Conservation (phyloP, 2,113 vertebrate genomes). For the Axis porcinus region DNA sequence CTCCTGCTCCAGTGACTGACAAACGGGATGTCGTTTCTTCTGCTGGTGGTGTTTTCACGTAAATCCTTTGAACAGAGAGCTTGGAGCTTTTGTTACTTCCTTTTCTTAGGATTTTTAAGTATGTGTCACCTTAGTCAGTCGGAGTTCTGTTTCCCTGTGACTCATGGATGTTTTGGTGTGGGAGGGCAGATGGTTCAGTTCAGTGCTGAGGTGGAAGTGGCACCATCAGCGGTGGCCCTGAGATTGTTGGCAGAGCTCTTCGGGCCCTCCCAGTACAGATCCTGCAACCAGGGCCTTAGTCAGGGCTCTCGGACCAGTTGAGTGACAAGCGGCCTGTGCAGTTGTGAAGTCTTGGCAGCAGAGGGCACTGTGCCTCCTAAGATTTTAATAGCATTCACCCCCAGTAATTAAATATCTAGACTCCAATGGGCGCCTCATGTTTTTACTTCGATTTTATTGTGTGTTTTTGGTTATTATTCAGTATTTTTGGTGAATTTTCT, state of each 20-base stretch:
- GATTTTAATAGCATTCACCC: neutral
- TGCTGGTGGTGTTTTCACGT: neutral
- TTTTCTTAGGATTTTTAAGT: neutral
- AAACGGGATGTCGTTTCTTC: neutral
- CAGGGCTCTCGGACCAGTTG: fast-evolving
- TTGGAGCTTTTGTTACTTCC: neutral
- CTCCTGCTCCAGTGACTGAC: neutral
- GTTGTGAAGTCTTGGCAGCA: neutral
- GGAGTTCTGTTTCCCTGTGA: neutral
- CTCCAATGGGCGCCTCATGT: neutral
- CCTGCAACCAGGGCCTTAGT: neutral
- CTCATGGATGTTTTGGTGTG: neutral
- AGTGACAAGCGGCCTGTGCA: neutral
- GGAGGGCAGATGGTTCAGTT: neutral
- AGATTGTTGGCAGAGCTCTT: neutral
- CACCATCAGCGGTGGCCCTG: too few species aligned
- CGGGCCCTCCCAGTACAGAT: neutral
- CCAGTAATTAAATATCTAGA: neutral
- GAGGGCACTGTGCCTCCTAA: neutral
- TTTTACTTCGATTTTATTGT: neutral
- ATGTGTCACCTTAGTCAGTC: neutral
- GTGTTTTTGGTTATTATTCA: neutral
- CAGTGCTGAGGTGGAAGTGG: neutral
- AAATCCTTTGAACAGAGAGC: neutral
- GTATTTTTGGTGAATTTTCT: neutral